Evolutionary conservation across 1,140 invertebrate genomes (phyloP).

Genomic region (Eurytemora carolleeae): DNA sequence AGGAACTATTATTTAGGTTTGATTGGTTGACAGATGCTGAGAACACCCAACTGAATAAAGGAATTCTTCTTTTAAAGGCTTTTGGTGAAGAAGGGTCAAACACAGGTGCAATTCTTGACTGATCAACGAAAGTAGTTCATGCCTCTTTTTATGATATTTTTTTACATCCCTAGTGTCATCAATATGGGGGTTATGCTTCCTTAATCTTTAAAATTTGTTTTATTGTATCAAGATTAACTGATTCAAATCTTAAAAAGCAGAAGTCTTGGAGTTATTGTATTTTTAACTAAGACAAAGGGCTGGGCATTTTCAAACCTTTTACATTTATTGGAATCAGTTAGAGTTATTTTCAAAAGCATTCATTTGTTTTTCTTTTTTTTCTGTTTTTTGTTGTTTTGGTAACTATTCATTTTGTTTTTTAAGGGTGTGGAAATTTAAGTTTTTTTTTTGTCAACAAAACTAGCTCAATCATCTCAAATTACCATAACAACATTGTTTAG

Average conservation of each 20-base stretch:
- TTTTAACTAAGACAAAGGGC: too few species aligned
- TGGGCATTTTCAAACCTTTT: too few species aligned
- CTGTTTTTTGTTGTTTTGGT: too few species aligned
- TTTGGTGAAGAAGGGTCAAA: neutral
- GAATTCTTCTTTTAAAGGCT: neutral
- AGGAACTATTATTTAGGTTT: too few species aligned
- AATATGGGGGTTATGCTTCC: neutral
- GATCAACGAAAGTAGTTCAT: too few species aligned
- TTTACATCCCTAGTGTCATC: neutral
- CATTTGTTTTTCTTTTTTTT: too few species aligned
- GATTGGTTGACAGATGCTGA: neutral
- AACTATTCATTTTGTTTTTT: too few species aligned
- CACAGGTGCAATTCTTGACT: neutral
- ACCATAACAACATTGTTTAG: neutral
- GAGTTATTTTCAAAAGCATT: too few species aligned
- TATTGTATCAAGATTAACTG: neutral
- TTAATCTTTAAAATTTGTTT: neutral
- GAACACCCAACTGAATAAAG: neutral
- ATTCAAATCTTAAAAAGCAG: neutral
- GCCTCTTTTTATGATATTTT: too few species aligned
- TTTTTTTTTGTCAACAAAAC: too few species aligned
- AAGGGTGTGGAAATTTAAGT: too few species aligned
- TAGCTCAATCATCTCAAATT: neutral
- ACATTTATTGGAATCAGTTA: too few species aligned
- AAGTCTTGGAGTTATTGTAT: constrained; percentile 23